A percentile compares a stretch with the other conserved stretches of the same genome.
phyloP scores from a whole-genome alignment of 2,113 vertebrate species.

The Dicerorhinus sumatrensis region DNA sequence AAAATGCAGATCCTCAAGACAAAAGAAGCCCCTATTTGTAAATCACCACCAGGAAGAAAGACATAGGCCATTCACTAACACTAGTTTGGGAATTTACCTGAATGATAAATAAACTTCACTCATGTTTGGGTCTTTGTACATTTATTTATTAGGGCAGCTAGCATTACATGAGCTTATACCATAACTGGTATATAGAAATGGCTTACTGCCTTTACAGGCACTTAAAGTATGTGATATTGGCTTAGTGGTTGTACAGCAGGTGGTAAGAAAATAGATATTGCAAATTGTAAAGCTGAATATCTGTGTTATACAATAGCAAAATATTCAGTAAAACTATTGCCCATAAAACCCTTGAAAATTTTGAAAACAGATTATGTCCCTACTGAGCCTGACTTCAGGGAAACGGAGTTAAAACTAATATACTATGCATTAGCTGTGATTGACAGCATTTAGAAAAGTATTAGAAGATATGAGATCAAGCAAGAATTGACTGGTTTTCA shows the following conservation, averaged over 20 bases:
- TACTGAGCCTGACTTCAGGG: neutral
- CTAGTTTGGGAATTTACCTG: neutral
- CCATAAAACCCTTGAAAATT: neutral
- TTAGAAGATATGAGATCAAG: neutral
- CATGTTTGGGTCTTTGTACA: neutral
- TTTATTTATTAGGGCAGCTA: neutral
- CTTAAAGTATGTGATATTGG: neutral
- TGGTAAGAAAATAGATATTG: neutral
- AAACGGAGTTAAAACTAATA: neutral
- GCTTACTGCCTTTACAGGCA: neutral
- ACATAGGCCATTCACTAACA: neutral
- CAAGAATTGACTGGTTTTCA: neutral
- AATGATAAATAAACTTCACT: neutral
- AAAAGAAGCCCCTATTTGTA: neutral
- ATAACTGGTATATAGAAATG: neutral
- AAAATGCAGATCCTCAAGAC: neutral
- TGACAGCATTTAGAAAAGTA: neutral
- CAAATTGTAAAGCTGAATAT: neutral
- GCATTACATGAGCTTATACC: neutral
- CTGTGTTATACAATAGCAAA: neutral
- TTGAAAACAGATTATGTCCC: neutral
- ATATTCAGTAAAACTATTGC: neutral
- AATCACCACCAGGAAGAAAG: neutral
- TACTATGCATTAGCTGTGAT: neutral
- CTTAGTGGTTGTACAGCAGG: neutral